Evolutionary conservation across 2,797 vertebrate genomes (phyloP), one percentile per base, ranked within the genome.

Genomic region (Lateolabrax maculatus): DNA sequence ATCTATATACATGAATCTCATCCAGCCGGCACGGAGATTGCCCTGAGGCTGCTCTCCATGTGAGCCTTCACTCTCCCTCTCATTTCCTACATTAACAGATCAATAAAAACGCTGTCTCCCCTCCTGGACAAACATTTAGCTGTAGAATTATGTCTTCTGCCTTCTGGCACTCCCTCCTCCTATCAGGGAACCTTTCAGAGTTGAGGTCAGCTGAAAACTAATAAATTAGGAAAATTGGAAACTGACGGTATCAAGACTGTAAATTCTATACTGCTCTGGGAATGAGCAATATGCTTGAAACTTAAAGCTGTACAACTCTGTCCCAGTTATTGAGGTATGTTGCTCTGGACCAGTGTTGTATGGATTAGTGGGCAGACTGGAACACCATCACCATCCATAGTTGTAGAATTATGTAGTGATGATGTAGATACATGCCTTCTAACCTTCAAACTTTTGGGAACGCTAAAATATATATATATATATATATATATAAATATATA

Each of bases 21-120:
- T 29, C 34, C 67, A 58, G 29, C 12, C 3, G 25, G 36, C 36
- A 53, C 65, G 41, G 16, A 39, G 6, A 15, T 12, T 41, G 36
- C 46, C 25, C 19, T 16, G 16, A 55, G 49, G 57, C 48, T 41
- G 23, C 34, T 29, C 44, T 60, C 11, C 3, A 5, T 34, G 5
- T 51, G 16, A 29, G 44, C 46, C 51, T 27, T 43, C 25, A 29
- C 25, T 43, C 48, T 52, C 23, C 15, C n/a, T 21, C 49, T 52
- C 46, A 67, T 53, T 61, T 16, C 25, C 46, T 29, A 62, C 36
- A 62, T 62, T 52, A 52, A 52, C 36, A n/a, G 34, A 46, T 70
- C 52, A 48, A 58, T 70, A 57, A 46, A 36, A 23, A 15, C 31
- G n/a, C 25, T 52, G 2, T 29, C 57, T 29, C n/a, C 18, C 46